Evolutionary conservation across 35 echinoderm and acorn worm genomes (phyloP).

Genomic region (Stichopus chloronotus): DNA sequence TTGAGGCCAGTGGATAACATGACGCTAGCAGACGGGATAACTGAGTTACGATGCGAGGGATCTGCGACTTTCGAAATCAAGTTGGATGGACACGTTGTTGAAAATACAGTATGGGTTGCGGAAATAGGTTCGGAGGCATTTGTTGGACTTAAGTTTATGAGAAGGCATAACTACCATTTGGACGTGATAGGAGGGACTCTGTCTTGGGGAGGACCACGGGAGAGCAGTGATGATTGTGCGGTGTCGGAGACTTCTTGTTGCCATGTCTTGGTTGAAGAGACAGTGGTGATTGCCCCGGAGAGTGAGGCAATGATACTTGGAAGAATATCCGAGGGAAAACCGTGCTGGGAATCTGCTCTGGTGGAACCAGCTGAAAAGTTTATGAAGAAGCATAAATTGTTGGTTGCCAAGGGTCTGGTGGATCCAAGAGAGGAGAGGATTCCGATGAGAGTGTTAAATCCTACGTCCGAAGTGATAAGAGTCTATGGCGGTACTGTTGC

Average conservation of each 20-base stretch:
- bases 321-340: not conserved
- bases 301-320: slow-evolving; percentile 37
- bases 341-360: slow-evolving; percentile 35
- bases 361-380: slow-evolving; percentile 46
- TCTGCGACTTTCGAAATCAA: not conserved
- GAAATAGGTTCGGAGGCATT: not conserved
- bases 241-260: slow-evolving; percentile 28
- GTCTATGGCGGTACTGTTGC: not conserved
- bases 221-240: not conserved
- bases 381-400: not conserved
- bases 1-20: slow-evolving; percentile 1
- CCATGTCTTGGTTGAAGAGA: slow-evolving; percentile 46
- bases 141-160: not conserved
- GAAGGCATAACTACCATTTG: slow-evolving; percentile 15
- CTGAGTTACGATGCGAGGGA: not conserved
- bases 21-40: slow-evolving; percentile 22
- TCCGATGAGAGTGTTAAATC: not conserved
- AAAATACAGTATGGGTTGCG: slow-evolving; percentile 11
- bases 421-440: not conserved
- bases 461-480: not conserved
- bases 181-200: slow-evolving; percentile 19
- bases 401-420: slow-evolving; percentile 23
- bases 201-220: not conserved
- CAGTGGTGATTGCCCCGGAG: slow-evolving; percentile 33
- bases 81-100: not conserved